A percentile compares a stretch with the other conserved stretches of the same genome.
phyloP scores from a whole-genome alignment of 2,888 invertebrate species.

The Xestoiulus laeticollis region DNA sequence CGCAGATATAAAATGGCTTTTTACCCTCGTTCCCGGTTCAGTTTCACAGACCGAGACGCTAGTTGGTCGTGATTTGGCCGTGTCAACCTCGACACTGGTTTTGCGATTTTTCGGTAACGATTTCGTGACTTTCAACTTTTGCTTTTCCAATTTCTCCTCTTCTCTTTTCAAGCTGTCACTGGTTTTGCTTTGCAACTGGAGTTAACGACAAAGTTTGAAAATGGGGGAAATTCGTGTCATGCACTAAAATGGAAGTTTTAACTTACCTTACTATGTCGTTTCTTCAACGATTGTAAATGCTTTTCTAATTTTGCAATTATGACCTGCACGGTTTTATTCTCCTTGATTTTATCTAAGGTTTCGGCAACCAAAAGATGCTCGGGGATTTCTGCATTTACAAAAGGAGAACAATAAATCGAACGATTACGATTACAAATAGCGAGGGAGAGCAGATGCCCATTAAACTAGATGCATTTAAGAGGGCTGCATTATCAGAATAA shows the following conservation, averaged over 20 bases:
- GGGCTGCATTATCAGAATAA: too few species aligned
- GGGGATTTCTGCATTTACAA: slow-evolving; percentile 55
- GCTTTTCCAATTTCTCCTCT: slow-evolving; percentile 52
- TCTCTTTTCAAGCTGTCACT: slow-evolving; percentile 57
- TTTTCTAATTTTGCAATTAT: slow-evolving; percentile 85
- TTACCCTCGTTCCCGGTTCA: slow-evolving; percentile 58
- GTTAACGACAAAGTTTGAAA: background rate
- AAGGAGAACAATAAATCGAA: background rate
- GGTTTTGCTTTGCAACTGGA: slow-evolving; percentile 57
- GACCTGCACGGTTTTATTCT: slow-evolving; percentile 83
- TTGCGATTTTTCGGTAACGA: slow-evolving; percentile 49
- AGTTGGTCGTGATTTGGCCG: background rate
- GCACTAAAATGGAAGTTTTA: background rate
- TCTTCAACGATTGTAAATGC: slow-evolving; percentile 80
- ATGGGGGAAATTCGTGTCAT: background rate
- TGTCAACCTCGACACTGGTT: slow-evolving; percentile 31
- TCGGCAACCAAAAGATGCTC: slow-evolving; percentile 77
- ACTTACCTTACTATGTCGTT: slow-evolving; percentile 65
- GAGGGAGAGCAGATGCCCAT: too few species aligned
- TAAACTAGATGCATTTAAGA: too few species aligned
- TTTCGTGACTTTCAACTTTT: slow-evolving; percentile 32
- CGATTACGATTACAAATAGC: background rate
- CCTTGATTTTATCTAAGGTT: slow-evolving; percentile 79
- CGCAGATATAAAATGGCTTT: background rate
- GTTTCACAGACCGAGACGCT: slow-evolving; percentile 53